Base-by-base conservation (phyloP, 2,888 invertebrate genomes). In the Folsomia candida region DNA sequence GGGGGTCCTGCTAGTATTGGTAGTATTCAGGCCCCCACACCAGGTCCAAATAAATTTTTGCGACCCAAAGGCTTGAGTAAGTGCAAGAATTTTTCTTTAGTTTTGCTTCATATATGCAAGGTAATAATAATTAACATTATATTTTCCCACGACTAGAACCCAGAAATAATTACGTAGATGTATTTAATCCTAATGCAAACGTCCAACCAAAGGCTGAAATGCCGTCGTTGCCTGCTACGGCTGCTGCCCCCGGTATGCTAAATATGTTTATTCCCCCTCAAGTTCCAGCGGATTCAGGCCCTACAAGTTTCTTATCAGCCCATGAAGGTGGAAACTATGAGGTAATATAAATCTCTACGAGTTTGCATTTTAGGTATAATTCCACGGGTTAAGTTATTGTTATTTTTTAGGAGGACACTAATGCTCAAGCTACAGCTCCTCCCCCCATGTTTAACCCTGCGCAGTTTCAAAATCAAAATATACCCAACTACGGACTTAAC, bases 91-190 rank as follows among this genome's bases (percentile, higher is more conserved):
- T 20, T 64, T 58, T 25, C n/a, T n/a, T n/a, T n/a, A n/a, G n/a
- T n/a, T n/a, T n/a, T n/a, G n/a, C n/a, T n/a, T n/a, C n/a, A n/a
- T n/a, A n/a, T n/a, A n/a, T n/a, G n/a, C n/a, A n/a, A n/a, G n/a
- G n/a, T n/a, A 57, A 9, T 14, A 60, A 62, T 67, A 28, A 58
- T 3, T 70, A 18, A n/a, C 2, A 57, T 57, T 57, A 51, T 28
- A 65, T 61, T 71, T 57, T 70, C 4, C 74, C 74, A 72, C 69
- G 84, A 83, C 6, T 83, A 93, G 92, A 91, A 81, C 86, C 91
- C 81, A 90, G 91, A 84, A 90, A 90, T 81, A 90, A 91, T 72
- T 96, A 95, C 84, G 92, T 95, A 80, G 94, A 95, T 85, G 92
- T 95, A 71, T 89, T 94, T 84, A 92, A 92, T 86, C 65, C 70